Conservation (phyloP, 2,797 vertebrate genomes). For the Calcarius lapponicus region DNA sequence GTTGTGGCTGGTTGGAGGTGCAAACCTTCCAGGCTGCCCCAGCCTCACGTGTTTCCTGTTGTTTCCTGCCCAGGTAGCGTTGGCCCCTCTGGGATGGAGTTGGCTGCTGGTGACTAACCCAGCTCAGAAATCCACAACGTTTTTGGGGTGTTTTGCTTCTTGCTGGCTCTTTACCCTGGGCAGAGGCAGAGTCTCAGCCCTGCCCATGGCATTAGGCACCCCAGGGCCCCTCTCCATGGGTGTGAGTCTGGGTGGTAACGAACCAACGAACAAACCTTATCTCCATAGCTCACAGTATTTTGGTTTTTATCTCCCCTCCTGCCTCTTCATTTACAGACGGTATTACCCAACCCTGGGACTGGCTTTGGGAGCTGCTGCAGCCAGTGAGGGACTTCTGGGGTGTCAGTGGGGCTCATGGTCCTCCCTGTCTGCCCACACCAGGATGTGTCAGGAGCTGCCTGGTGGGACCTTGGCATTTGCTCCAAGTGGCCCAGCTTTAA, state of each 20-base stretch:
- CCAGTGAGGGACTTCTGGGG: neutral
- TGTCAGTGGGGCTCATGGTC: neutral
- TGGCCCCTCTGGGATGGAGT: neutral
- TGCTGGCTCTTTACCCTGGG: fast-evolving
- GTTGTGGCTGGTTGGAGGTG: neutral
- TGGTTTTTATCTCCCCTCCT: neutral
- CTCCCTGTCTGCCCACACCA: neutral
- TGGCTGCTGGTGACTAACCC: neutral
- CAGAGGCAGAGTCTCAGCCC: neutral
- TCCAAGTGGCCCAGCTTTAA: neutral
- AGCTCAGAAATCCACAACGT: fast-evolving
- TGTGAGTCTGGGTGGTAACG: neutral
- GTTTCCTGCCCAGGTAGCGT: fast-evolving
- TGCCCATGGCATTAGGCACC: neutral
- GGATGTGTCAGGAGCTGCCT: neutral
- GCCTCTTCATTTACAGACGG: neutral
- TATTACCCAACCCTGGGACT: neutral
- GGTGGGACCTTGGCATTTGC: neutral
- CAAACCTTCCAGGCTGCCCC: neutral
- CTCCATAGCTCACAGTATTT: neutral
- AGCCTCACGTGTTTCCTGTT: neutral
- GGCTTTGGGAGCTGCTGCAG: neutral
- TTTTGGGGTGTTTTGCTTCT: neutral
- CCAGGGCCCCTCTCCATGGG: neutral
- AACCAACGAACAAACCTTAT: neutral